Percentiles rank a stretch among this genome's conserved stretches.
phyloP scores from a whole-genome alignment of 2,113 vertebrate species.

The Seriola aureovittata region DNA sequence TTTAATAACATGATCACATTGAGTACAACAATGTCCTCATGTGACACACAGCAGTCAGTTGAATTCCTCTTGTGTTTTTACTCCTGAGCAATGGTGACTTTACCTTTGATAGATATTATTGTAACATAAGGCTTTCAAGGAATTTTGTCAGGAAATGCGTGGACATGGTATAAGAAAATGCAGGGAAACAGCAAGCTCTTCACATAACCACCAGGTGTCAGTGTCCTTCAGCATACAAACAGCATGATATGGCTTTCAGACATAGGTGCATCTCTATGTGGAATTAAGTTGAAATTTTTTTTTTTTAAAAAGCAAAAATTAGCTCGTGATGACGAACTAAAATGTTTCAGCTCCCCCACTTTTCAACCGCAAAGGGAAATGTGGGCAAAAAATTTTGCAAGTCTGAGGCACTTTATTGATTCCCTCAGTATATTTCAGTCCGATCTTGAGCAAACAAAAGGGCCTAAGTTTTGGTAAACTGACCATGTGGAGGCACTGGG shows the following conservation, averaged over 20 bases:
- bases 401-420: constrained; percentile 1
- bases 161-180: background rate
- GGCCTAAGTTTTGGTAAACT: constrained; percentile 1
- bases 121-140: background rate
- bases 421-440: background rate
- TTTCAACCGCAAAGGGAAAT: constrained; percentile 28
- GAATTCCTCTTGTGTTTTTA: background rate
- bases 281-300: too few relatives aligned
- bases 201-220: constrained; percentile 74
- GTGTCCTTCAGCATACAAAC: constrained; percentile 43
- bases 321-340: constrained; percentile 9
- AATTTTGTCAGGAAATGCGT: background rate
- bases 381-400: constrained; percentile 5
- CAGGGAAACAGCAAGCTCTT: background rate
- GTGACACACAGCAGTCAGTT: background rate
- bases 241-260: background rate
- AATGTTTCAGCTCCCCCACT: background rate
- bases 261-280: background rate
- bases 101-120: background rate
- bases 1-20: background rate
- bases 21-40: background rate
- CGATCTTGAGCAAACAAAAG: constrained; percentile 36
- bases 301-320: background rate
- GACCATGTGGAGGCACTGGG: constrained; percentile 8
- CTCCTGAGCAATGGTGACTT: background rate